Evolutionary conservation across 2,888 invertebrate genomes (phyloP), one percentile per base, ranked within the genome.

Genomic region (Dioctria linearis): DNA sequence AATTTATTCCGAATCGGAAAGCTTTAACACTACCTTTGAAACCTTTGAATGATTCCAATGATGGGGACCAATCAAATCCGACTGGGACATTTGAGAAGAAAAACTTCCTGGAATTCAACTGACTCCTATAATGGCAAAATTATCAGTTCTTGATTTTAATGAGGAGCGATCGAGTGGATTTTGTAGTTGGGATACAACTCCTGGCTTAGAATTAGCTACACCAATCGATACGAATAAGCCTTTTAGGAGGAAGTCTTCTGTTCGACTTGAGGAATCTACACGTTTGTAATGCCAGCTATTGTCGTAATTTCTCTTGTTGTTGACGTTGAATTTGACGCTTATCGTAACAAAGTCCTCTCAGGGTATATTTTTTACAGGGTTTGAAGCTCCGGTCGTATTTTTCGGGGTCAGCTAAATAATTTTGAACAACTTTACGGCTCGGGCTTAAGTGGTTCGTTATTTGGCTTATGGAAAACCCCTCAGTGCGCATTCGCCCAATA

Each of bases 81-180:
- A 46, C 78, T 83, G 84, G 80, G 82, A 88, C 90, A 63, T 85
- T 85, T 67, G 86, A 85, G 78, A 90, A 90, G 83, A 91, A 91
- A 92, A 92, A 83, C 83, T 92, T 49, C 91, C 91, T 8, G 94
- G 94, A 0, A 92, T 95, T 0, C 95, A 94, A 81, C 86, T 95
- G 73, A 95, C 95, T 0, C 96, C 96, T 0, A 86, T 95, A 0
- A 95, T 96, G 94, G 94, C 95, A 46, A 95, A 95, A 86, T 86
- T 95, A 61, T 95, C 94, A 83, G 91, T 95, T 71, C 86, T 95
- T 80, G 94, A 94, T 1, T 90, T 93, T 83, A 92, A 91, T 80
- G 92, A 92, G 69, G 94, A 94, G 83, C 91, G 91, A 83, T 93
- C 93, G 0, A 93, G 93, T 81, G 93, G 93, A 0, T 93, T 93